Evolutionary conservation across 2,888 invertebrate genomes (phyloP).

Genomic region (Bhutanitis thaidina): DNA sequence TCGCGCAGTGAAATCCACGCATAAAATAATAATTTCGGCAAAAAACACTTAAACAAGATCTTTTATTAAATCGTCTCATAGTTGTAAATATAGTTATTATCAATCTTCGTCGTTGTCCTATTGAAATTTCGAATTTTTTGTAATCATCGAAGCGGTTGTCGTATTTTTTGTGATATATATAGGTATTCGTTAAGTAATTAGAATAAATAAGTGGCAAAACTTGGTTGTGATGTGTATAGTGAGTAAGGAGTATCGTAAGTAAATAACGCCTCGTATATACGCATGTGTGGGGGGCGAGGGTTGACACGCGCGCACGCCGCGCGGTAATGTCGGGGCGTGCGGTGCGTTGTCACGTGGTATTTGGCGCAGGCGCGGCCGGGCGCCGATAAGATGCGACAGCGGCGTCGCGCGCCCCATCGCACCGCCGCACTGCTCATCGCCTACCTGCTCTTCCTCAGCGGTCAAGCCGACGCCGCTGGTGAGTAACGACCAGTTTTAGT

Average conservation of each 20-base stretch:
- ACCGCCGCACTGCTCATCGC: conserved; percentile 68
- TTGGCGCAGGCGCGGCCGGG: conserved; percentile 66
- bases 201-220: conserved; percentile 68
- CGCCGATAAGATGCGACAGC: conserved; percentile 78
- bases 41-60: conserved; percentile 27
- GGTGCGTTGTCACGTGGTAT: conserved; percentile 62
- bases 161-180: conserved; percentile 76
- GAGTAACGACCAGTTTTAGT: conserved; percentile 38
- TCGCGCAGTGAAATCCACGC: conserved; percentile 53
- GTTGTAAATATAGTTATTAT: conserved; percentile 25
- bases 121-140: conserved; percentile 59
- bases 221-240: conserved; percentile 79
- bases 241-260: conserved; percentile 66
- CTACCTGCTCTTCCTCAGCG: conserved; percentile 67
- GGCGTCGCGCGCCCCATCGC: conserved; percentile 69
- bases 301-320: conserved; percentile 51
- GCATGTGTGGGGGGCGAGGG: conserved; percentile 26
- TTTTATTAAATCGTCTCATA: conserved; percentile 28
- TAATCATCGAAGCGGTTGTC: conserved; percentile 78
- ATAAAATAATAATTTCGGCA: conserved; percentile 28
- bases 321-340: conserved; percentile 61
- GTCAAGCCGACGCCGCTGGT: conserved; percentile 70
- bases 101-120: conserved; percentile 55
- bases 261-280: conserved; percentile 29
- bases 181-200: conserved; percentile 32